phyloP scores from a whole-genome alignment of 2,113 vertebrate genomes.

The Cyanistes caeruleus region DNA sequence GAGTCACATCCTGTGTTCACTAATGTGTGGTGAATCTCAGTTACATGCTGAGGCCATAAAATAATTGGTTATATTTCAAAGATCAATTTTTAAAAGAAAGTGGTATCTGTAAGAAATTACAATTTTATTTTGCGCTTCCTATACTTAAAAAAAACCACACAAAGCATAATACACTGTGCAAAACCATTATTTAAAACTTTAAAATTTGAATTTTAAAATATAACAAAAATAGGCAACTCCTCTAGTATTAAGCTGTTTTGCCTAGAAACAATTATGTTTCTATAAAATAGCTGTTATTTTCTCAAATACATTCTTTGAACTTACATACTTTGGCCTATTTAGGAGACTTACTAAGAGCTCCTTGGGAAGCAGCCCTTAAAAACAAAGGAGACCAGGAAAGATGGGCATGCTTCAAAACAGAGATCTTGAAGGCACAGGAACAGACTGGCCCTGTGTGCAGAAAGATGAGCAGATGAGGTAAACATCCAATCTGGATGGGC shows the following conservation, averaged over 20 bases:
- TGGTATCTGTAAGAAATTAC: not conserved
- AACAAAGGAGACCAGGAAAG: not conserved
- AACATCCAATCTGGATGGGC: not conserved
- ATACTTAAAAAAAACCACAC: not conserved
- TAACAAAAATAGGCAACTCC: not conserved
- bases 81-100: not conserved
- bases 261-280: not conserved
- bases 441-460: rapidly evolving
- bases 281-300: not conserved
- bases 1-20: not conserved
- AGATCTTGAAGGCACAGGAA: not conserved
- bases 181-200: not conserved
- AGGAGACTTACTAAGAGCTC: not conserved
- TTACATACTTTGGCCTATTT: not conserved
- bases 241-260: not conserved
- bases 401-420: rapidly evolving
- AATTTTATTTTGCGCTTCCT: not conserved
- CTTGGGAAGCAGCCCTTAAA: not conserved
- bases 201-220: not conserved
- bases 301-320: not conserved
- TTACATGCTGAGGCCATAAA: not conserved
- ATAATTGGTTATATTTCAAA: not conserved
- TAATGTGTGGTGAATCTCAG: not conserved
- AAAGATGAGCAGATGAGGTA: rapidly evolving
- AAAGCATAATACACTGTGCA: not conserved